Evolutionary conservation across 2,888 invertebrate genomes (phyloP).

Genomic region (Mythimna impura): DNA sequence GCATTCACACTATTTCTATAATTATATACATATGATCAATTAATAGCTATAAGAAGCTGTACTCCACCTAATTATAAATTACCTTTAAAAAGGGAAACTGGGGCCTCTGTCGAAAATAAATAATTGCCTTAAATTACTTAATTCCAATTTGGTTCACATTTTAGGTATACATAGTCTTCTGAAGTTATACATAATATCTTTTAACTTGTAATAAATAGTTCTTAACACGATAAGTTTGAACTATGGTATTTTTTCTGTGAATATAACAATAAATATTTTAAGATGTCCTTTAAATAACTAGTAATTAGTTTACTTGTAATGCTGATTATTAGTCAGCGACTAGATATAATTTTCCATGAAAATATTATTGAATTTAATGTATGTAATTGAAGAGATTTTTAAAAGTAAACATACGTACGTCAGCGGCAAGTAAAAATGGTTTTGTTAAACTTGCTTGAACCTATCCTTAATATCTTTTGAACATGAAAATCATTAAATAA

Average conservation of each 20-base stretch:
- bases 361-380: slow-evolving; percentile 6
- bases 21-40: slow-evolving; percentile 71
- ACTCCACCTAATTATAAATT: slow-evolving; percentile 83
- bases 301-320: slow-evolving; percentile 14
- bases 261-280: slow-evolving; percentile 7
- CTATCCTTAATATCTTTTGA: slow-evolving; percentile 12
- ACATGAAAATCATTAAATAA: slow-evolving; percentile 12
- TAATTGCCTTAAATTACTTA: slow-evolving; percentile 67
- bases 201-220: slow-evolving; percentile 16
- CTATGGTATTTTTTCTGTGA: slow-evolving; percentile 3
- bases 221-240: neutral
- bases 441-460: slow-evolving; percentile 1
- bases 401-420: slow-evolving; percentile 7
- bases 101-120: slow-evolving; percentile 89
- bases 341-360: slow-evolving; percentile 20
- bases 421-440: slow-evolving; percentile 3
- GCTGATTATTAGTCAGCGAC: slow-evolving; percentile 15
- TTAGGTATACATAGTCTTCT: slow-evolving; percentile 30
- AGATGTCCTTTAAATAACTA: slow-evolving; percentile 2
- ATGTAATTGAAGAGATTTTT: neutral
- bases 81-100: slow-evolving; percentile 90
- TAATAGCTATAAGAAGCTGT: slow-evolving; percentile 83
- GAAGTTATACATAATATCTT: slow-evolving; percentile 4
- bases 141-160: slow-evolving; percentile 43
- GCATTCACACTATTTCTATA: slow-evolving; percentile 75